Conservation (phyloP, 2,888 invertebrate genomes). For the Pseudanteris insignis region DNA sequence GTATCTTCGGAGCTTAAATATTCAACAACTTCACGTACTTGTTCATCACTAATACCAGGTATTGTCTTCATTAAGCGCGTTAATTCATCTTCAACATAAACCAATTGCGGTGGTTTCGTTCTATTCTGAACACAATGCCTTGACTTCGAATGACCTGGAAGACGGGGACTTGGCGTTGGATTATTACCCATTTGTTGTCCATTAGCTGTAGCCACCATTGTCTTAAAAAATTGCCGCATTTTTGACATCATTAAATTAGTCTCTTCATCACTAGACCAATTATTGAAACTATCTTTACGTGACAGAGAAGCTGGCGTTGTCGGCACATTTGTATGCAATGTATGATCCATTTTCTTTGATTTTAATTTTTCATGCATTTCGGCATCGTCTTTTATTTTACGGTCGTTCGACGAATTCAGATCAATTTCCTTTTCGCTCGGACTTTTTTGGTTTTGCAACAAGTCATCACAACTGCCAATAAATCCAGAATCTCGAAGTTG, state of each 20-base stretch:
- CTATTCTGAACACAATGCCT: conserved; percentile 67
- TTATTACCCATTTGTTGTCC: conserved; percentile 62
- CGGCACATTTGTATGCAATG: conserved; percentile 20
- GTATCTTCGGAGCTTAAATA: conserved; percentile 92
- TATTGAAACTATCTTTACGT: conserved; percentile 90
- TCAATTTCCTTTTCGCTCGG: conserved; percentile 45
- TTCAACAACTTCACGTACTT: conserved; percentile 90
- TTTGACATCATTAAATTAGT: conserved; percentile 95
- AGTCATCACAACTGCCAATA: conserved; percentile 87
- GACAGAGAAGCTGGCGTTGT: conserved; percentile 70
- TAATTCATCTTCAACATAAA: conserved; percentile 89
- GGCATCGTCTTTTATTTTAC: conserved; percentile 22
- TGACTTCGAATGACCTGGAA: conserved; percentile 55
- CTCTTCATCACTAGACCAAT: conserved; percentile 94
- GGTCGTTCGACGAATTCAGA: conserved; percentile 16
- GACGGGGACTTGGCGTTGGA: conserved; percentile 69
- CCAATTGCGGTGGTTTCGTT: conserved; percentile 83
- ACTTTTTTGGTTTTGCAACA: conserved; percentile 74
- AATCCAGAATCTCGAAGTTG: conserved; percentile 90
- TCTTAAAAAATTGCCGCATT: conserved; percentile 92
- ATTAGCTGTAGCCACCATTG: conserved; percentile 78
- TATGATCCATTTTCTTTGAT: conserved; percentile 31
- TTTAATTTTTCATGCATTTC: conserved; percentile 36
- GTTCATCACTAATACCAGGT: conserved; percentile 88
- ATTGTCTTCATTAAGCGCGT: conserved; percentile 93